A percentile compares a stretch with the other conserved stretches of the same genome.
phyloP scores from a whole-genome alignment of 2,797 vertebrate species.

The Distichodus sexfasciatus region DNA sequence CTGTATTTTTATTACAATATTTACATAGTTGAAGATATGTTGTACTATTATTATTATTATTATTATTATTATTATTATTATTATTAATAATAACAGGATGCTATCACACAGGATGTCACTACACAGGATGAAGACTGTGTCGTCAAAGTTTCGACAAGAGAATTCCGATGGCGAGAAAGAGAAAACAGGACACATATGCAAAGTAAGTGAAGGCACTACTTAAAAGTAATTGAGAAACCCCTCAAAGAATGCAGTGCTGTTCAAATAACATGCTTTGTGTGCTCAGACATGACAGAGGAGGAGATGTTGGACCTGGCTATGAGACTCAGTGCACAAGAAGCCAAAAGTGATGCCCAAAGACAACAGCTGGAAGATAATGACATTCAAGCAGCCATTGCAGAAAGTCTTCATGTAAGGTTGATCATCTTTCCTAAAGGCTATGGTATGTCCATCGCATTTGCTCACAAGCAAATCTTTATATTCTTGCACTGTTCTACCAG shows the following conservation, averaged over 20 bases:
- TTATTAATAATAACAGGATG: slow-evolving; percentile 4
- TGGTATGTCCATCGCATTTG: too few relatives aligned
- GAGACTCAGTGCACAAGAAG: slow-evolving; percentile 88
- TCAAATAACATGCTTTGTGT: slow-evolving; percentile 18
- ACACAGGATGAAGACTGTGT: slow-evolving; percentile 54
- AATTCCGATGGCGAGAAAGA: slow-evolving; percentile 38
- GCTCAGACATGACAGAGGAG: slow-evolving; percentile 90
- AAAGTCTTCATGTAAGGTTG: slow-evolving; percentile 84
- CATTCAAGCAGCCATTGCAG: slow-evolving; percentile 85
- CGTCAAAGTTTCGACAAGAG: slow-evolving; percentile 29
- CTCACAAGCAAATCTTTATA: too few relatives aligned
- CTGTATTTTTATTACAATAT: too few relatives aligned
- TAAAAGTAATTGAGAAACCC: too few relatives aligned
- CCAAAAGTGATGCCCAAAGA: slow-evolving; percentile 72
- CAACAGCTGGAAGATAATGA: slow-evolving; percentile 83
- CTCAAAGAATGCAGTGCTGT: too few relatives aligned
- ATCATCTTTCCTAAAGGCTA: neutral
- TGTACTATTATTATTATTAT: neutral
- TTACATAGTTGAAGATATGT: too few relatives aligned
- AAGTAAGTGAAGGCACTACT: slow-evolving; percentile 46
- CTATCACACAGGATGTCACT: neutral
- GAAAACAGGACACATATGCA: slow-evolving; percentile 48
- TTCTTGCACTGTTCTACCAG: slow-evolving; percentile 20
- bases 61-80: neutral
- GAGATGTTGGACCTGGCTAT: slow-evolving; percentile 91